Conservation (phyloP, 2,888 invertebrate species). For the Bedellia somnulentella region DNA sequence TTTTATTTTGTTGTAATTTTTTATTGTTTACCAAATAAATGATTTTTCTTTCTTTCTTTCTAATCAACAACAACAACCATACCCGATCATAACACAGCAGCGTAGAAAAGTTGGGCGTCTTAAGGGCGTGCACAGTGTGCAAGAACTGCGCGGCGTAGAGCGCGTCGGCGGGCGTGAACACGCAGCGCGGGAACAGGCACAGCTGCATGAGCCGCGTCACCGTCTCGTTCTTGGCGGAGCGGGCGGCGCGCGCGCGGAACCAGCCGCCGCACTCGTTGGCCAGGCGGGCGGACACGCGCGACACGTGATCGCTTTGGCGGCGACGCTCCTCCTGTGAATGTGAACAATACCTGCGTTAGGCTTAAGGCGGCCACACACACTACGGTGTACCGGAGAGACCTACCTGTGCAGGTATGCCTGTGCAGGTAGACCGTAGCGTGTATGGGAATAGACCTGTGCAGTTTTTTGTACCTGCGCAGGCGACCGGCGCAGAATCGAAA, state of each 20-base stretch:
- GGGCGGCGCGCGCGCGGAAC: conserved; percentile 83
- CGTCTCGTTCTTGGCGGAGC: conserved; percentile 93
- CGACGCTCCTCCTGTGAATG: conserved; percentile 86
- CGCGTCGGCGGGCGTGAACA: conserved; percentile 95
- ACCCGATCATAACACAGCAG: conserved; percentile 96
- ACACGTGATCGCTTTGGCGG: conserved; percentile 92
- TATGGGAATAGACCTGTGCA: no score
- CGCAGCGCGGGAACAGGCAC: conserved; percentile 95
- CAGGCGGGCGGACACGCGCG: conserved; percentile 74
- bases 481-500: no score
- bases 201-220: conserved; percentile 95
- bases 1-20: no score
- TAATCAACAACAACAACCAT: no score
- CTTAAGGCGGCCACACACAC: no score
- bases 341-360: not conserved
- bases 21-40: no score
- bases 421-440: no score
- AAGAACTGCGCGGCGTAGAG: conserved; percentile 97
- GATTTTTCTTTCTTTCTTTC: no score
- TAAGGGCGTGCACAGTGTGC: conserved; percentile 90
- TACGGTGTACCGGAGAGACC: no score
- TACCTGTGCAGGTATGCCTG: no score
- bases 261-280: conserved; percentile 80
- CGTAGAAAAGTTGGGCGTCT: conserved; percentile 96
- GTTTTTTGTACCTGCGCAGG: no score